Evolutionary conservation across 1,140 invertebrate species (phyloP).

Genomic region (Vanessa atalanta): DNA sequence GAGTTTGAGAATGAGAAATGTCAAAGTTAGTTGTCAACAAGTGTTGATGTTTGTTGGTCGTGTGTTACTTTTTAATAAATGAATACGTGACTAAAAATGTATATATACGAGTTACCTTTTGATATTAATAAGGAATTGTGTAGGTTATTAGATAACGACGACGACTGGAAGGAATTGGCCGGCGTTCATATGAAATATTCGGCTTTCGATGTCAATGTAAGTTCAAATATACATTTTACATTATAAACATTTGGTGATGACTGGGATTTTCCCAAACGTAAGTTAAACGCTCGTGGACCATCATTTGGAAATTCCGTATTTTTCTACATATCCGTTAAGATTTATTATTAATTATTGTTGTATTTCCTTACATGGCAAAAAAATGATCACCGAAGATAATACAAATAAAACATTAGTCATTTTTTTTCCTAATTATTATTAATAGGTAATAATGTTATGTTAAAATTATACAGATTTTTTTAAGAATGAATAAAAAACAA

Average conservation of each 20-base stretch:
- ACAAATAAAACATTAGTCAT: neutral
- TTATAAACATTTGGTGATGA: conserved; percentile 19
- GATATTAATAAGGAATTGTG: conserved; percentile 85
- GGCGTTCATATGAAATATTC: conserved; percentile 80
- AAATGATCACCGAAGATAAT: neutral
- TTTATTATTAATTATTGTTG: neutral
- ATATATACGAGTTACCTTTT: conserved; percentile 88
- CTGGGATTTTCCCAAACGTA: conserved; percentile 50
- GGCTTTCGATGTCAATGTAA: conserved; percentile 81
- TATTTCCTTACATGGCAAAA: neutral
- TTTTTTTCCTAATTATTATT: too few relatives aligned
- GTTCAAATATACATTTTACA: conserved; percentile 36
- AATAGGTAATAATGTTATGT: too few relatives aligned
- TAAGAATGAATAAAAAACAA: too few relatives aligned
- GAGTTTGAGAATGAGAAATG: neutral
- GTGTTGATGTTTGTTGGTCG: conserved; percentile 20
- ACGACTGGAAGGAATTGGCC: conserved; percentile 89
- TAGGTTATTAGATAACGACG: conserved; percentile 87
- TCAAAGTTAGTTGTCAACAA: conserved; percentile 34
- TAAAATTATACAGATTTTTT: too few relatives aligned
- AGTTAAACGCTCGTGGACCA: conserved; percentile 6
- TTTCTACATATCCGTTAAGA: neutral
- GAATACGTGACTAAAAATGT: conserved; percentile 66
- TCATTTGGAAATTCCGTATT: conserved; percentile 28
- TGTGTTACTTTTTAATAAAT: neutral